These are phyloP conservation scores for Ladona fulva DNA, from an alignment of 1,140 invertebrate genomes.

Conservation along the genomic window DNA sequence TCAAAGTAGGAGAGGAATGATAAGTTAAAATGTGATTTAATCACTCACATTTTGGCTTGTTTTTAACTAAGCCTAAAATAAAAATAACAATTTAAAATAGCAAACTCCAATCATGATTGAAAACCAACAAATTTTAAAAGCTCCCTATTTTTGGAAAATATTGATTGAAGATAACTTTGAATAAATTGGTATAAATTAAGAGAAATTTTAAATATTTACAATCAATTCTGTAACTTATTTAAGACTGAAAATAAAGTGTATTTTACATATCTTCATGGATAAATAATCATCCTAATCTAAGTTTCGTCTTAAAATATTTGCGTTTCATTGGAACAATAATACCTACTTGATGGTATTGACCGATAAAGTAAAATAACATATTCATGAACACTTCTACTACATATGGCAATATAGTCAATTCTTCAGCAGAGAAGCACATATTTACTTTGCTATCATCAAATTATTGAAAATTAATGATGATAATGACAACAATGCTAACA, in stretches of 20 bases:
- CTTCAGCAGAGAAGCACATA: not conserved
- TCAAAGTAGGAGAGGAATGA: not conserved
- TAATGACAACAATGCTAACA: constrained; percentile 6
- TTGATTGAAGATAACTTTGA: not conserved
- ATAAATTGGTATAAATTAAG: not conserved
- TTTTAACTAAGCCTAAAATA: not conserved
- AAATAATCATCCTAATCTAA: not conserved
- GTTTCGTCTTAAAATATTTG: not conserved
- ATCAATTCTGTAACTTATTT: not conserved
- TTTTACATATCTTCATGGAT: not conserved
- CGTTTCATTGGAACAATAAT: not conserved
- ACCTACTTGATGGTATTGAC: not conserved
- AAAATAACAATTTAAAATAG: not conserved
- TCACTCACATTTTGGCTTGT: not conserved
- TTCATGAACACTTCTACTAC: not conserved
- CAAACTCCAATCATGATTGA: not conserved
- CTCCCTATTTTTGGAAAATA: not conserved
- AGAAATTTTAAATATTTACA: constrained; percentile 5
- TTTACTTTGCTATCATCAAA: not conserved
- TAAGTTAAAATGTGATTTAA: not conserved
- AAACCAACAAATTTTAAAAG: not conserved
- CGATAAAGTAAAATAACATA: constrained; percentile 1
- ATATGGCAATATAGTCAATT: not conserved
- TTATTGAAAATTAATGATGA: not conserved
- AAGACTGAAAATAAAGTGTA: not conserved